Base-by-base conservation (phyloP, 1,140 invertebrate genomes). In the Diorhabda sublineata region DNA sequence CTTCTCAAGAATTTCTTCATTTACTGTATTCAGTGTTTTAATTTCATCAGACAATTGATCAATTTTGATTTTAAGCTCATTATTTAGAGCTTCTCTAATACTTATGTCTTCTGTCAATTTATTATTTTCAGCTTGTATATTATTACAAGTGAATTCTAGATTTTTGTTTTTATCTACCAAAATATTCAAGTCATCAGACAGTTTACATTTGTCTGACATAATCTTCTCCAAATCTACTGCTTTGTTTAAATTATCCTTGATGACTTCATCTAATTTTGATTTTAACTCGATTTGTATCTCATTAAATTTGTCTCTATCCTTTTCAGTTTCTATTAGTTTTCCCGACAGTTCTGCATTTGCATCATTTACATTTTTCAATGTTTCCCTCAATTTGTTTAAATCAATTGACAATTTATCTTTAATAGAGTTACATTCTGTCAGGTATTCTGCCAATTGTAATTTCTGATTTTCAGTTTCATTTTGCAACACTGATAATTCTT, bases 1-100 rank as follows among this genome's bases (percentile, higher is more conserved):
- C 58, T 81, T 78, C 69, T 69, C 26, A 26, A 26, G 26, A 26
- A 26, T 26, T 26, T 26, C 26, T 26, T 26, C 52, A 56, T 56
- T 56, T n/a, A 7, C 52, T 56, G 6, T 56, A 7, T n/a, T 56
- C 52, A 56, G n/a, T 56, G 52, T 7, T n/a, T 56, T n/a, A 56
- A 56, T 56, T 6, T n/a, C n/a, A 2, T 56, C n/a, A 56, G 26
- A 26, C 26, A 26, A 26, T 26, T 26, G 26, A 26, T 26, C 26
- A 26, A 26, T 26, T 26, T 26, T 26, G 26, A 26, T 26, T 26
- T 26, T 26, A 26, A 26, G 26, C 26, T 26, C 26, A 26, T 26
- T 26, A 26, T 26, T 26, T 26, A 26, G 26, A 26, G 26, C 26
- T 26, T 26, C 26, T 26, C 26, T n/a, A 6, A 60, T n/a, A 9